phyloP scores from a whole-genome alignment of 2,888 invertebrate species.

The Gymnosoma rotundatum region DNA sequence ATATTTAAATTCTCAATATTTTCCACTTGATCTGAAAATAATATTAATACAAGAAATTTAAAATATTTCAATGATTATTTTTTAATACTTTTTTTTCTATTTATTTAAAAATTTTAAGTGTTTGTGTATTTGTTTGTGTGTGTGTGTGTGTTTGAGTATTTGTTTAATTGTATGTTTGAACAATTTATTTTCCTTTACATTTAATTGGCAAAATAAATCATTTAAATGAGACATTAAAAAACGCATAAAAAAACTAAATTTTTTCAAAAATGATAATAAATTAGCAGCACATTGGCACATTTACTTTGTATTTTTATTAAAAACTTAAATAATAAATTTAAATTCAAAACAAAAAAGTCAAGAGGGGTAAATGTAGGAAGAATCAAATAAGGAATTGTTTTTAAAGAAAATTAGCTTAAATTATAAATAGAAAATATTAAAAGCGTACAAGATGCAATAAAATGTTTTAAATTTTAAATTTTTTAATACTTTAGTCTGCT shows the following conservation, averaged over 20 bases:
- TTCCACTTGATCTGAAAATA: no score
- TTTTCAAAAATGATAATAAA: slow-evolving; percentile 15
- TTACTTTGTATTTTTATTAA: slow-evolving; percentile 67
- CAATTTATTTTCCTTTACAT: slow-evolving; percentile 73
- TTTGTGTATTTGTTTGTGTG: slow-evolving; percentile 11
- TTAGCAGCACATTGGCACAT: slow-evolving; percentile 55
- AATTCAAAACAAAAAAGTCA: slow-evolving; percentile 2
- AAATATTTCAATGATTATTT: neutral
- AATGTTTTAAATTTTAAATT: slow-evolving; percentile 41
- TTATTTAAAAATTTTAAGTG: neutral
- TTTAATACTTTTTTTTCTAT: neutral
- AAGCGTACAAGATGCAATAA: slow-evolving; percentile 68
- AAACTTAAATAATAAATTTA: slow-evolving; percentile 63
- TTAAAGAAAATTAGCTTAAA: slow-evolving; percentile 20
- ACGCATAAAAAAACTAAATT: slow-evolving; percentile 4
- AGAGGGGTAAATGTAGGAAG: slow-evolving; percentile 34
- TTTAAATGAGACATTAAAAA: slow-evolving; percentile 33
- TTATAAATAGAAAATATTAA: slow-evolving; percentile 58
- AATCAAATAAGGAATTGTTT: slow-evolving; percentile 64
- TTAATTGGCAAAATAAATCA: slow-evolving; percentile 61
- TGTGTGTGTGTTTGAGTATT: slow-evolving; percentile 54
- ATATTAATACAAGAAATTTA: no score
- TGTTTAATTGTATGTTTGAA: slow-evolving; percentile 66
- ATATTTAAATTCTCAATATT: no score
- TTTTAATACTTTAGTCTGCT: slow-evolving; percentile 81